A percentile compares a stretch with the other conserved stretches of the same genome.
These are phyloP conservation scores for Antitype chi DNA, from an alignment of 2,888 invertebrate species.

Conservation along the genomic window DNA sequence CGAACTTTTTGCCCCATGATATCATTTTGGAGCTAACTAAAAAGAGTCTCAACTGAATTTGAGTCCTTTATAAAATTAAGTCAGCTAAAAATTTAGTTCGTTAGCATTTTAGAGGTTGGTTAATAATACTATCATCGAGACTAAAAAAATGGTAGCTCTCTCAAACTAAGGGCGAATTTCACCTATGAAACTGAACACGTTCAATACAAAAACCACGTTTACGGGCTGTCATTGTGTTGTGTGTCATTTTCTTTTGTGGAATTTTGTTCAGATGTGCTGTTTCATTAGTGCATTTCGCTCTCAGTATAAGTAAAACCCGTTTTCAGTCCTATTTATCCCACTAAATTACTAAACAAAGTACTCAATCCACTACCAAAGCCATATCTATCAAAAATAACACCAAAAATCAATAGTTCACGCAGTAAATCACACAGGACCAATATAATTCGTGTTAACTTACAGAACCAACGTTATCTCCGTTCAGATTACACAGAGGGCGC, in stretches of 20 bases:
- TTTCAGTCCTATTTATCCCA: too few species aligned
- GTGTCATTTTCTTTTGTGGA: too few species aligned
- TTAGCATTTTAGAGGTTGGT: not conserved
- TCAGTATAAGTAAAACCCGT: not conserved
- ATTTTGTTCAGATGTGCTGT: too few species aligned
- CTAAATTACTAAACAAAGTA: not conserved
- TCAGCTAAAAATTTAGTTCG: not conserved
- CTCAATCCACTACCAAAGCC: not conserved
- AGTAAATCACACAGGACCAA: constrained; percentile 61
- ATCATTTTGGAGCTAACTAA: not conserved
- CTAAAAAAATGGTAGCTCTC: not conserved
- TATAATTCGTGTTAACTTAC: constrained; percentile 65
- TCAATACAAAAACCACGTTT: too few species aligned
- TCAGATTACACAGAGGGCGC: constrained; percentile 67
- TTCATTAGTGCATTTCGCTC: too few species aligned
- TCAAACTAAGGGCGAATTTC: too few species aligned
- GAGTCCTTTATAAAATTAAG: not conserved
- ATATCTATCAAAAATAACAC: constrained; percentile 14
- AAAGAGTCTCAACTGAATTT: not conserved
- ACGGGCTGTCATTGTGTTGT: too few species aligned
- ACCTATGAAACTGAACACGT: too few species aligned
- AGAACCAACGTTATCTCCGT: constrained; percentile 70
- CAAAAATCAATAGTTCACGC: constrained; percentile 24
- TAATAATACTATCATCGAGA: not conserved
- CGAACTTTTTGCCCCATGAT: accelerated